These are phyloP conservation scores for Leptatherina wallacei DNA, from an alignment of 2,797 vertebrate species.

Conservation along the genomic window DNA sequence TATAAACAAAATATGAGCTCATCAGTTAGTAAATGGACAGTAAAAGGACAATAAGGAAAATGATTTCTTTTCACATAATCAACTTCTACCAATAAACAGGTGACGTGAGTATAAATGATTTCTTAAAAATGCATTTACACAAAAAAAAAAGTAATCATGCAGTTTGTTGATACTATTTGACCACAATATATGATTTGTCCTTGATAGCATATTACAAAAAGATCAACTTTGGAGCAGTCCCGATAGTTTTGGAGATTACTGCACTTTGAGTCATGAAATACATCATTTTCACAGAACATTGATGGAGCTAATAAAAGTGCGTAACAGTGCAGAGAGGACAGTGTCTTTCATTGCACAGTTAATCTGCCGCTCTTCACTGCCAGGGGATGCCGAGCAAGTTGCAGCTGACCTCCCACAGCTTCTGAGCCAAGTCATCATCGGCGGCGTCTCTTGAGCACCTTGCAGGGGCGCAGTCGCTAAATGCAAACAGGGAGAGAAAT, in stretches of 20 bases:
- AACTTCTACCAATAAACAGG: not conserved
- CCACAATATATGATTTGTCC: not conserved
- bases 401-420: constrained; percentile 84
- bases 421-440: constrained; percentile 80
- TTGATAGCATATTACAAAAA: constrained; percentile 17
- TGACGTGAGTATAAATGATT: not conserved
- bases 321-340: constrained; percentile 16
- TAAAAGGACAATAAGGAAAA: constrained; percentile 14
- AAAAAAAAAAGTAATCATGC: constrained; percentile 1
- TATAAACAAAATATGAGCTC: constrained; percentile 1
- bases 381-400: constrained; percentile 80
- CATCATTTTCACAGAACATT: constrained; percentile 16
- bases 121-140: not conserved
- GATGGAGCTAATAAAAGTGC: constrained; percentile 47
- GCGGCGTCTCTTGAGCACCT: constrained; percentile 73
- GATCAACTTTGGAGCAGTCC: not conserved
- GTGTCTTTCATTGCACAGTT: constrained; percentile 3
- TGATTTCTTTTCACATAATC: not conserved
- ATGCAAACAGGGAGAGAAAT: constrained; percentile 33
- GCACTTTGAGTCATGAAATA: constrained; percentile 9
- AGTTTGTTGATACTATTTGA: constrained; percentile 15
- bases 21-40: not conserved
- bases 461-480: constrained; percentile 80
- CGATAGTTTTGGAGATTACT: not conserved
- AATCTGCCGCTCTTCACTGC: constrained; percentile 63